phyloP scores from a whole-genome alignment of 2,888 invertebrate species.

The Drosophila fulvimacula region DNA sequence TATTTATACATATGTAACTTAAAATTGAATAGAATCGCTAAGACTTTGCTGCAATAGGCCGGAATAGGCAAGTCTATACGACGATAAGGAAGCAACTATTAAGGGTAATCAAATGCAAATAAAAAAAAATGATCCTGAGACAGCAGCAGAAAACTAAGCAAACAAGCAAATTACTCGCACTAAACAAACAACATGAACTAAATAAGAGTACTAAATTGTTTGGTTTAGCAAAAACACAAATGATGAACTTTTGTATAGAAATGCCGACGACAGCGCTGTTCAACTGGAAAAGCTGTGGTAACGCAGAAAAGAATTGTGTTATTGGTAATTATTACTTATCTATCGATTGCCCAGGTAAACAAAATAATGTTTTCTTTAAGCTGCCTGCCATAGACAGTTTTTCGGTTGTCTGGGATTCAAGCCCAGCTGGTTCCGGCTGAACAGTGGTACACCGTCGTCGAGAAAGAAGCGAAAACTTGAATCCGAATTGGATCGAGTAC shows the following conservation, averaged over 20 bases:
- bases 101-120: too few relatives aligned
- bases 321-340: neutral
- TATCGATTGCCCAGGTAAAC: neutral
- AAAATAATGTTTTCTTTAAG: neutral
- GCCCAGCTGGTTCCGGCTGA: constrained; percentile 84
- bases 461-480: constrained; percentile 85
- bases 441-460: constrained; percentile 85
- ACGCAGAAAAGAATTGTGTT: neutral
- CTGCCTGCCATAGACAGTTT: constrained; percentile 77
- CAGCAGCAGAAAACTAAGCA: constrained; percentile 1
- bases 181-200: neutral
- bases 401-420: neutral
- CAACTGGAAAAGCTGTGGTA: too few relatives aligned
- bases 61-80: too few relatives aligned
- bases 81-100: too few relatives aligned
- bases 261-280: neutral
- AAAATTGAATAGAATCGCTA: too few relatives aligned
- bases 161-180: neutral
- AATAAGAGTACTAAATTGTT: neutral
- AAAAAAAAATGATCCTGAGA: constrained; percentile 1
- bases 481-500: constrained; percentile 87
- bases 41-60: too few relatives aligned
- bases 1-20: too few relatives aligned
- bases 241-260: neutral
- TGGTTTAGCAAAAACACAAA: neutral